These are phyloP conservation scores for Triops cancriformis DNA, from an alignment of 1,140 invertebrate genomes.

Conservation along the genomic window DNA sequence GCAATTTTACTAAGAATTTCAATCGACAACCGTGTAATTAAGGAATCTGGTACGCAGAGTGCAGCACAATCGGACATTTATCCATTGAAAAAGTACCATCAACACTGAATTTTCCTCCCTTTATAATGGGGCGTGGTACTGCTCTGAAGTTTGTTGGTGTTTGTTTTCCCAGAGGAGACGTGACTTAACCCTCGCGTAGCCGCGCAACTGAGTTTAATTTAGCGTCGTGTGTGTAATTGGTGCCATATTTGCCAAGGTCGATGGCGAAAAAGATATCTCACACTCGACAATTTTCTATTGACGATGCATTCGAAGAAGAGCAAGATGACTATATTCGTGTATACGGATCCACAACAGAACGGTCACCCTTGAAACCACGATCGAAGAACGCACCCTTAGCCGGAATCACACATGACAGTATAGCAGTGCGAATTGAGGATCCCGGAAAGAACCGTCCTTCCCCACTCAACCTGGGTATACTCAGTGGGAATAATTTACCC, in stretches of 20 bases:
- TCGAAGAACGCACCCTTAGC: slow-evolving; percentile 1
- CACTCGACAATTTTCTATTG: slow-evolving; percentile 22
- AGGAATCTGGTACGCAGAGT: not conserved
- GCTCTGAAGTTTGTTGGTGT: not conserved
- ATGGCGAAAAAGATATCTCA: slow-evolving; percentile 22
- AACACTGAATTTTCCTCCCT: not conserved
- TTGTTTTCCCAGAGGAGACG: not conserved
- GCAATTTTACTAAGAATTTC: too few relatives aligned
- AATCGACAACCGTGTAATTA: too few relatives aligned
- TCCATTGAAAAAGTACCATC: not conserved
- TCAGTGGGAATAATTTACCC: slow-evolving; percentile 18
- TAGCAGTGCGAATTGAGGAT: not conserved
- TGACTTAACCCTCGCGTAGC: not conserved
- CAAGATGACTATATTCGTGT: slow-evolving; percentile 25
- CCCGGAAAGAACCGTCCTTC: not conserved
- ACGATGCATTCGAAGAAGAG: slow-evolving; percentile 27
- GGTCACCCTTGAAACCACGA: slow-evolving; percentile 18
- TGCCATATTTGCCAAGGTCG: not conserved
- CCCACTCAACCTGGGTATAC: slow-evolving; percentile 5
- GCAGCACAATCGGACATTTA: not conserved
- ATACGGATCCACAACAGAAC: slow-evolving; percentile 25
- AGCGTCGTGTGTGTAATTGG: not conserved
- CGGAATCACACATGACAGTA: slow-evolving; percentile 15
- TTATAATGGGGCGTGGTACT: not conserved
- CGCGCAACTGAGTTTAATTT: not conserved